Percentiles rank a stretch among this genome's conserved stretches.
These are phyloP conservation scores for Drosophila falleni DNA, from an alignment of 2,888 invertebrate genomes.

Conservation along the genomic window DNA sequence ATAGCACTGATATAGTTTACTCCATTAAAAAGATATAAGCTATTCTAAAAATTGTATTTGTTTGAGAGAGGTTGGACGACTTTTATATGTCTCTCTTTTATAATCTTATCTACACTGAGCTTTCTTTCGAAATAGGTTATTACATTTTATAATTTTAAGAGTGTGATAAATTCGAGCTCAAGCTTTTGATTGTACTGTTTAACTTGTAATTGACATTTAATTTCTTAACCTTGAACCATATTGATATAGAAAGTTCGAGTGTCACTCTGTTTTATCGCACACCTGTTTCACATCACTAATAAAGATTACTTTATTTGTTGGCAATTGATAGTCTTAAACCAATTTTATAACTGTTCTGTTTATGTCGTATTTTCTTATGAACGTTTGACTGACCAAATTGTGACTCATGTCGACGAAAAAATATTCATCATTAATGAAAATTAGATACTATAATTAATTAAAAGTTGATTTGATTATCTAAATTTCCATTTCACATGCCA, in stretches of 20 bases:
- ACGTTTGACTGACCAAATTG: slow-evolving; percentile 10
- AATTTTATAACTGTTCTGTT: slow-evolving; percentile 1
- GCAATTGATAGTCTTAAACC: neutral
- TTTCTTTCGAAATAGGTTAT: neutral
- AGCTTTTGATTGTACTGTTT: neutral
- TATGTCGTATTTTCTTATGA: neutral
- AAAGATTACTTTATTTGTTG: slow-evolving; percentile 6
- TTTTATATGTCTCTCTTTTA: neutral
- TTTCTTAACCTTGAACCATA: neutral
- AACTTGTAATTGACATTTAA: too few relatives aligned
- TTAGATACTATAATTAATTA: neutral
- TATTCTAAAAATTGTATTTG: neutral
- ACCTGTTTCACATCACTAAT: slow-evolving; percentile 17
- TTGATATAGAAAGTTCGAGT: neutral
- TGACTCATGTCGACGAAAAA: slow-evolving; percentile 47
- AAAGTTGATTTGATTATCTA: neutral
- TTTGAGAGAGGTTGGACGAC: neutral
- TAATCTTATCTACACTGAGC: slow-evolving; percentile 8
- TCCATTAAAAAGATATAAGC: neutral
- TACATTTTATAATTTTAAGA: too few relatives aligned
- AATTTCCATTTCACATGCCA: neutral
- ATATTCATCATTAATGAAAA: slow-evolving; percentile 20
- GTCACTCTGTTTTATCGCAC: slow-evolving; percentile 9
- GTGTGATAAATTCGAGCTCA: neutral
- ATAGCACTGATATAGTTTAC: neutral